phyloP scores from a whole-genome alignment of 2,888 invertebrate species.

The Epinotia bilunana region DNA sequence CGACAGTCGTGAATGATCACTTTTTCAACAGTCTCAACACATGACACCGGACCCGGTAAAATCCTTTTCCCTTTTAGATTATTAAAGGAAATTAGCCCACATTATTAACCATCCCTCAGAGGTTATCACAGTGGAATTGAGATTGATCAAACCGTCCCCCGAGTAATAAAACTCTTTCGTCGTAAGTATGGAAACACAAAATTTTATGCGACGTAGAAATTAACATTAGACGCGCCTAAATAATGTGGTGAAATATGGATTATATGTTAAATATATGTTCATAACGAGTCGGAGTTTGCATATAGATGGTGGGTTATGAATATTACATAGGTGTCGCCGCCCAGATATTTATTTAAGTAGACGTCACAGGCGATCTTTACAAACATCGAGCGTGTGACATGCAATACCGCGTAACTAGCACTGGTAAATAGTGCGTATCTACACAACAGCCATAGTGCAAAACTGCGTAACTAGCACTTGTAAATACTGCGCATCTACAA shows the following conservation, averaged over 20 bases:
- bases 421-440: too few species aligned
- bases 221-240: conserved; percentile 16
- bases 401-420: too few species aligned
- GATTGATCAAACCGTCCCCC: conserved; percentile 41
- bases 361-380: neutral
- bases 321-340: conserved; percentile 36
- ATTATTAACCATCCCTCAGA: conserved; percentile 28
- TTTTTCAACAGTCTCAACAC: conserved; percentile 8
- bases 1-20: conserved; percentile 17
- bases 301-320: conserved; percentile 41
- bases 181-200: conserved; percentile 16
- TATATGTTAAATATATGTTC: conserved; percentile 40
- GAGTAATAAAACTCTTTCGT: conserved; percentile 33
- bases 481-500: too few species aligned
- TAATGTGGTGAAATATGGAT: conserved; percentile 38
- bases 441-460: too few species aligned
- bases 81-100: conserved; percentile 13
- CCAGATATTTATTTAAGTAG: neutral
- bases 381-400: too few species aligned
- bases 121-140: conserved; percentile 35
- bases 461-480: too few species aligned
- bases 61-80: conserved; percentile 4
- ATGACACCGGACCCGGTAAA: neutral
- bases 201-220: conserved; percentile 13
- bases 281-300: conserved; percentile 38